phyloP scores from a whole-genome alignment of 2,888 invertebrate species.

The Micoletzkya japonica region DNA sequence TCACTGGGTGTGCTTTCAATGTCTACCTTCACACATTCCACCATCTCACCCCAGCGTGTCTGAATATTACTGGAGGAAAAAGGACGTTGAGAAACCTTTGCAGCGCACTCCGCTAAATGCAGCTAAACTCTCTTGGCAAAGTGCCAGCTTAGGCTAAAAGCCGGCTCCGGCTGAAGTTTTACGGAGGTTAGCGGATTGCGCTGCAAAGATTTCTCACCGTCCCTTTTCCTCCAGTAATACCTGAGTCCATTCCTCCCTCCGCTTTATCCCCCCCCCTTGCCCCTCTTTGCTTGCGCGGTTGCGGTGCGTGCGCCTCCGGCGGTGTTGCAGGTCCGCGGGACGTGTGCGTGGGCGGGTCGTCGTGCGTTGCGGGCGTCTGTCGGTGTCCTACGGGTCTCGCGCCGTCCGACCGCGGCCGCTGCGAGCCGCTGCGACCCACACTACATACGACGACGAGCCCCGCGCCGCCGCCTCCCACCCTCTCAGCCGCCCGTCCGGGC shows the following conservation, averaged over 20 bases:
- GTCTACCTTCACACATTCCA: too few relatives aligned
- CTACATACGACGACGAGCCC: conserved; percentile 3
- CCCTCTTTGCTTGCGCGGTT: neutral
- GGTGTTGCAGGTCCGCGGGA: conserved; percentile 59
- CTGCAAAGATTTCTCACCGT: too few relatives aligned
- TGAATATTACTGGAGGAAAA: too few relatives aligned
- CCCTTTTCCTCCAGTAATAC: too few relatives aligned
- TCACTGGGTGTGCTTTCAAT: too few relatives aligned
- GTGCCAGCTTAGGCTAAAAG: too few relatives aligned
- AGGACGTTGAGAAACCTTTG: too few relatives aligned
- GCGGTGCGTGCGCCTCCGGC: neutral
- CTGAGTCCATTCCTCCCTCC: neutral
- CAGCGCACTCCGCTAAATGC: too few relatives aligned
- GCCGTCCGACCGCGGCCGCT: conserved; percentile 43
- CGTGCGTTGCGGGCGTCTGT: conserved; percentile 57
- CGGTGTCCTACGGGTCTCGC: conserved; percentile 60
- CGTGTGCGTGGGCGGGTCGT: conserved; percentile 58
- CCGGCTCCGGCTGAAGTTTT: too few relatives aligned
- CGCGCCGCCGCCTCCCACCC: conserved; percentile 14
- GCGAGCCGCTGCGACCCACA: conserved; percentile 37
- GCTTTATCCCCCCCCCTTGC: neutral
- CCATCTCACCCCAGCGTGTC: too few relatives aligned
- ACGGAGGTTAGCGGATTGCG: too few relatives aligned
- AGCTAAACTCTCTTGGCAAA: too few relatives aligned
- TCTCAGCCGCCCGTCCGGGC: neutral